A percentile compares a stretch with the other conserved stretches of the same genome.
Conservation (phyloP, 2,888 invertebrate genomes). For the Parnassius orleans region DNA sequence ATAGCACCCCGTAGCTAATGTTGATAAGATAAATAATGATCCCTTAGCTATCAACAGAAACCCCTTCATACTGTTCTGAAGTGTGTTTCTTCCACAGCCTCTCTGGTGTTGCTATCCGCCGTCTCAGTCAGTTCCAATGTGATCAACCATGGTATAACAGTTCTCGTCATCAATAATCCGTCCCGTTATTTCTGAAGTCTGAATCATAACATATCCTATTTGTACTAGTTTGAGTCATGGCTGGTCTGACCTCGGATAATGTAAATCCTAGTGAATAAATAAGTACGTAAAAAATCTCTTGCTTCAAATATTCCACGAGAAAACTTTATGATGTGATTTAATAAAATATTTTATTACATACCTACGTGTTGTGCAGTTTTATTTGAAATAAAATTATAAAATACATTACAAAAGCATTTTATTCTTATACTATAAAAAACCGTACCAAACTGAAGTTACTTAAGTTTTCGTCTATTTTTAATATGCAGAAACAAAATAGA, state of each 20-base stretch:
- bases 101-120: constrained; percentile 37
- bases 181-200: constrained; percentile 36
- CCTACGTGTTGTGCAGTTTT: constrained; percentile 26
- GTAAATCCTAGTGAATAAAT: constrained; percentile 36
- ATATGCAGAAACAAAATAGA: not conserved
- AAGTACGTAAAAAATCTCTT: not conserved
- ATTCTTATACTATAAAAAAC: not conserved
- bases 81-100: constrained; percentile 38
- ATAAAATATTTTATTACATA: constrained; percentile 32
- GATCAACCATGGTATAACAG: constrained; percentile 55
- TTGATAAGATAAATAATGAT: not conserved
- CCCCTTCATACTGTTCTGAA: constrained; percentile 20
- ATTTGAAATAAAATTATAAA: constrained; percentile 24
- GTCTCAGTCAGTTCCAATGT: constrained; percentile 50
- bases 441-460: too few relatives aligned
- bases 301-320: not conserved
- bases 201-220: constrained; percentile 25
- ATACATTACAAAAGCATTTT: not conserved
- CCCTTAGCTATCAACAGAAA: constrained; percentile 5
- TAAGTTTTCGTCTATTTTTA: not conserved
- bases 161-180: constrained; percentile 43
- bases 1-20: constrained; percentile 18
- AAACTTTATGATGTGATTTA: constrained; percentile 15
- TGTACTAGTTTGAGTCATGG: constrained; percentile 28
- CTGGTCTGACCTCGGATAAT: constrained; percentile 34